Conservation (phyloP, 1,140 invertebrate genomes). For the Papilio aristodemus region DNA sequence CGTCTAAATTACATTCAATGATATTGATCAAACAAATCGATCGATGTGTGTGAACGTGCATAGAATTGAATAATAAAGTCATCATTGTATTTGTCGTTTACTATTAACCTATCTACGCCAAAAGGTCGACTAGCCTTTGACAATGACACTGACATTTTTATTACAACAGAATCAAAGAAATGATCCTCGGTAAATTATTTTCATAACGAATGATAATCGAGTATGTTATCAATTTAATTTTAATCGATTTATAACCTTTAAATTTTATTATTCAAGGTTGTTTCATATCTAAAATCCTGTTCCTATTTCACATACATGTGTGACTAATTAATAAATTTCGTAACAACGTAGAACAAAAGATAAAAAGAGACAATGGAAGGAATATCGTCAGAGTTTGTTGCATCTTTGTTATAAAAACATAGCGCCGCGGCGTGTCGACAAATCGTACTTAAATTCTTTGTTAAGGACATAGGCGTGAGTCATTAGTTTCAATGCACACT, state of each 20-base stretch:
- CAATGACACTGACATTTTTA: slow-evolving; percentile 31
- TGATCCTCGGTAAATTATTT: background rate
- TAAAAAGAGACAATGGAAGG: slow-evolving; percentile 50
- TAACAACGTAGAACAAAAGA: slow-evolving; percentile 42
- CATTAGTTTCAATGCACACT: slow-evolving; percentile 40
- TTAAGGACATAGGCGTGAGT: slow-evolving; percentile 40
- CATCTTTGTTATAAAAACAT: slow-evolving; percentile 45
- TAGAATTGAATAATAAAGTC: slow-evolving; percentile 12
- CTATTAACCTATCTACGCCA: background rate
- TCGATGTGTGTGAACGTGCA: slow-evolving; percentile 10
- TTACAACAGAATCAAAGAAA: background rate
- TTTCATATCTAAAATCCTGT: slow-evolving; percentile 47
- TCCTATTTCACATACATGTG: slow-evolving; percentile 34
- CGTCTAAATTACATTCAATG: slow-evolving; percentile 10
- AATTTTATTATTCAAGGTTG: slow-evolving; percentile 42
- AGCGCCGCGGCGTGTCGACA: slow-evolving; percentile 33
- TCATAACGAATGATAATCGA: slow-evolving; percentile 15
- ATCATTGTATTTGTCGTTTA: slow-evolving; percentile 11
- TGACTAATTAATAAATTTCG: slow-evolving; percentile 41
- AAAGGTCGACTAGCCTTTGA: slow-evolving; percentile 27
- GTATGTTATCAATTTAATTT: slow-evolving; percentile 36
- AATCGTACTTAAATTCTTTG: slow-evolving; percentile 42
- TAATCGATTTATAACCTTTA: slow-evolving; percentile 33
- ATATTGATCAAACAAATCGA: slow-evolving; percentile 13
- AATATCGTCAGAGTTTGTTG: slow-evolving; percentile 39